Conservation (phyloP, 2,888 invertebrate genomes). For the Luperina nickerlii region DNA sequence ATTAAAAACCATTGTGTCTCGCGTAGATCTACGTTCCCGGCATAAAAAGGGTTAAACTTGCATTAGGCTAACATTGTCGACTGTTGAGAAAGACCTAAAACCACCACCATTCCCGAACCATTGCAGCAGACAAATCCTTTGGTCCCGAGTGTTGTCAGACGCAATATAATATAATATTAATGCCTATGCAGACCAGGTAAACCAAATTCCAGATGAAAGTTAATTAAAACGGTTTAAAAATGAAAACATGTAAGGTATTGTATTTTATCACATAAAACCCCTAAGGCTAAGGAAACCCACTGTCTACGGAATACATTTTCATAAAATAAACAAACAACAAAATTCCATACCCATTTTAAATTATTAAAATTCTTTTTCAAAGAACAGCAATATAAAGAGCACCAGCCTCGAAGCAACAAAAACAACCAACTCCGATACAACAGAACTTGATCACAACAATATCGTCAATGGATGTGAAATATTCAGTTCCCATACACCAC, state of each 20-base stretch:
- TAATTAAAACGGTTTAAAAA: slow-evolving; percentile 13
- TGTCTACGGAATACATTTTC: slow-evolving; percentile 14
- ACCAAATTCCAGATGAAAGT: not conserved
- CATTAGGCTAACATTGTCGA: not conserved
- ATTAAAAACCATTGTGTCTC: too few species aligned
- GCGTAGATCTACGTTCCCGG: too few species aligned
- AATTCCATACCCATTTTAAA: slow-evolving; percentile 5
- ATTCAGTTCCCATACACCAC: slow-evolving; percentile 80
- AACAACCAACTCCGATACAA: slow-evolving; percentile 50
- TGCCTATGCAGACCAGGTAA: not conserved
- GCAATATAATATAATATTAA: not conserved
- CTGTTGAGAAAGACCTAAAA: not conserved
- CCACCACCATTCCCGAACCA: not conserved
- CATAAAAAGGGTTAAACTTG: too few species aligned
- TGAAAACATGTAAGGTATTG: not conserved
- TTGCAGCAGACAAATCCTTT: not conserved
- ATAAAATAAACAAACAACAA: slow-evolving; percentile 31
- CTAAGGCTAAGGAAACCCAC: not conserved
- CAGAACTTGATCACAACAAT: slow-evolving; percentile 62
- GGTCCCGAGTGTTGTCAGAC: not conserved
- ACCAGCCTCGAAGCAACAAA: slow-evolving; percentile 37
- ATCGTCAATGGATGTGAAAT: slow-evolving; percentile 75
- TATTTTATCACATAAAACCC: slow-evolving; percentile 10
- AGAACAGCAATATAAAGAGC: slow-evolving; percentile 38
- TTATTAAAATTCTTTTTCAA: slow-evolving; percentile 25